phyloP scores from a whole-genome alignment of 2,888 invertebrate species.

The Drosophila nigricruria region DNA sequence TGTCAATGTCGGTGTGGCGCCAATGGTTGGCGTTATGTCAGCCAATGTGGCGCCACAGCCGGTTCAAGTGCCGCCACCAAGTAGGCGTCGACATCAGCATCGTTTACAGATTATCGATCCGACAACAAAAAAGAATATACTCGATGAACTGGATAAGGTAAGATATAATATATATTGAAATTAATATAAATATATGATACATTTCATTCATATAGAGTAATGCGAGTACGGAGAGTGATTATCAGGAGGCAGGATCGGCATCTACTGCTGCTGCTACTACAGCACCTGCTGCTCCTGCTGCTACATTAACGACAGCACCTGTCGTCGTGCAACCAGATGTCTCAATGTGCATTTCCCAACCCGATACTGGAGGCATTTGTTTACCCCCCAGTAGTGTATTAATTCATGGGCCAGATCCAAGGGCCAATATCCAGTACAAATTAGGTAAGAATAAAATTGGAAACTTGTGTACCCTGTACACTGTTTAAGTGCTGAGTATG shows the following conservation, averaged over 20 bases:
- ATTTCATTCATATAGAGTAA: constrained; percentile 45
- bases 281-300: not conserved
- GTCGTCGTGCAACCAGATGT: constrained; percentile 49
- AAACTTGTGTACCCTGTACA: not conserved
- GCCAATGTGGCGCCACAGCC: constrained; percentile 57
- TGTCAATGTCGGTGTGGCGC: constrained; percentile 57
- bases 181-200: not conserved
- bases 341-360: constrained; percentile 49
- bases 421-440: constrained; percentile 50
- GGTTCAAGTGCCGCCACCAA: constrained; percentile 59
- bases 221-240: constrained; percentile 66
- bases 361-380: constrained; percentile 40
- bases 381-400: constrained; percentile 28
- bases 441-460: constrained; percentile 55
- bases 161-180: not conserved
- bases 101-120: constrained; percentile 86
- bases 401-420: constrained; percentile 38
- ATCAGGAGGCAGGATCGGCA: constrained; percentile 54
- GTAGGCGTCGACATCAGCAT: constrained; percentile 81
- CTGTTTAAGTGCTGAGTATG: not conserved
- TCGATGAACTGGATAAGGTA: constrained; percentile 83
- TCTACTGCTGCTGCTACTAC: not conserved
- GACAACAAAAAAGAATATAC: constrained; percentile 84
- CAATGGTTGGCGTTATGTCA: constrained; percentile 75
- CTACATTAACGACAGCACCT: constrained; percentile 24